Evolutionary conservation across 2,888 invertebrate genomes (phyloP).

Genomic region (Chymomyza caudatula): DNA sequence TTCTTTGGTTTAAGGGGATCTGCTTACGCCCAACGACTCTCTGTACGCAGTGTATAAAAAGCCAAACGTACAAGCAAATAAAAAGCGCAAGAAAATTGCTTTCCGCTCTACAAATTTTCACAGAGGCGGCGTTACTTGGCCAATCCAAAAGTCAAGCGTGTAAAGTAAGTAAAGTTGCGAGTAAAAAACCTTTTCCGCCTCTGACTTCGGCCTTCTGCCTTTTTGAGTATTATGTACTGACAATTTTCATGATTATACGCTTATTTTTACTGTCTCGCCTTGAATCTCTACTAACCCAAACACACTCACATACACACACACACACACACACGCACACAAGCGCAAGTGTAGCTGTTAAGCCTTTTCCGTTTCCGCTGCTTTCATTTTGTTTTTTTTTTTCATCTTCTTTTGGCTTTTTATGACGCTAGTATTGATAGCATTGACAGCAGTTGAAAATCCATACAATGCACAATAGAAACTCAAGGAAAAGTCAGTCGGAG

Average conservation of each 20-base stretch:
- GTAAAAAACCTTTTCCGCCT: conserved; percentile 58
- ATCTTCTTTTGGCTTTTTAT: conserved; percentile 47
- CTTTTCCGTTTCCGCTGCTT: conserved; percentile 66
- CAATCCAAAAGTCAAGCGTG: conserved; percentile 59
- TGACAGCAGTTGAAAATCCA: conserved; percentile 41
- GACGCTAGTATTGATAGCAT: conserved; percentile 56
- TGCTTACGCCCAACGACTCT: neutral
- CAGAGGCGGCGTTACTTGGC: neutral
- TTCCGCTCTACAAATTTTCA: conserved; percentile 67
- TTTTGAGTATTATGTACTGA: conserved; percentile 70
- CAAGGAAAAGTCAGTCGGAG: neutral
- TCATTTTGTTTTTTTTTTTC: conserved; percentile 35
- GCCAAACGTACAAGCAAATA: conserved; percentile 34
- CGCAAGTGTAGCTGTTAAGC: conserved; percentile 70
- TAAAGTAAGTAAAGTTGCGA: conserved; percentile 70
- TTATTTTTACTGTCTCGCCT: conserved; percentile 26
- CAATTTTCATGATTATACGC: conserved; percentile 71
- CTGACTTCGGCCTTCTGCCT: conserved; percentile 38
- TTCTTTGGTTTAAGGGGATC: too few species aligned
- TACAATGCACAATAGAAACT: conserved; percentile 8
- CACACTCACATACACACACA: neutral
- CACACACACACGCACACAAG: neutral
- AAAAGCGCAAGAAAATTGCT: conserved; percentile 68
- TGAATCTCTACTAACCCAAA: neutral
- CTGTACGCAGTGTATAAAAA: neutral